These are phyloP conservation scores for Corvus hawaiiensis DNA, from an alignment of 2,113 vertebrate genomes.

Conservation along the genomic window DNA sequence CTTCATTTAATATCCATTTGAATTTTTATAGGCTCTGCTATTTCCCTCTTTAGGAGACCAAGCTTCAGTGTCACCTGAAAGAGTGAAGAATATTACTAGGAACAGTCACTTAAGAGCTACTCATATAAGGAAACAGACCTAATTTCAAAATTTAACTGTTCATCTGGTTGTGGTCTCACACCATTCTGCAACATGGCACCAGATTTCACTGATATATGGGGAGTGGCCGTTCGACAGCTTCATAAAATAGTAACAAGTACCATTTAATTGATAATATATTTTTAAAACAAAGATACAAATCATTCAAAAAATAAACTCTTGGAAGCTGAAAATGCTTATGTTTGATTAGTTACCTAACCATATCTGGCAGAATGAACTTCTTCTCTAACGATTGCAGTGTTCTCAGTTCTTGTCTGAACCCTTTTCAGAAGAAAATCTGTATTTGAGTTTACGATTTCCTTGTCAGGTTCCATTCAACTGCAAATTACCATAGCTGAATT, in stretches of 20 bases:
- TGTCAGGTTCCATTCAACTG: background rate
- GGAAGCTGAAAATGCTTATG: background rate
- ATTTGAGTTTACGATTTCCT: background rate
- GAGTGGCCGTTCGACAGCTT: background rate
- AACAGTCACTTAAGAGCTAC: background rate
- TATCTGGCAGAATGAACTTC: background rate
- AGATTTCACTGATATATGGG: background rate
- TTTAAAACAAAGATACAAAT: background rate
- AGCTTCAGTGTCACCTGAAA: background rate
- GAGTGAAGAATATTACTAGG: background rate
- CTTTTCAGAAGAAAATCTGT: slow-evolving; percentile 4
- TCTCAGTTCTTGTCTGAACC: background rate
- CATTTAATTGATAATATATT: background rate
- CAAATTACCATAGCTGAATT: background rate
- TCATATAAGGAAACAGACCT: background rate
- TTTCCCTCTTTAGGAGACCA: background rate
- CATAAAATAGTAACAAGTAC: background rate
- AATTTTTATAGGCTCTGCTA: background rate
- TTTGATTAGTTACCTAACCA: background rate
- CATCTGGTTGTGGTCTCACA: background rate
- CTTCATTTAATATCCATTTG: background rate
- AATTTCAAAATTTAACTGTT: background rate
- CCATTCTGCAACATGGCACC: background rate
- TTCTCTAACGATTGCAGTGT: background rate
- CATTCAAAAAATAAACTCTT: background rate